Conservation (phyloP, 2,113 vertebrate species). For the Colius striatus region DNA sequence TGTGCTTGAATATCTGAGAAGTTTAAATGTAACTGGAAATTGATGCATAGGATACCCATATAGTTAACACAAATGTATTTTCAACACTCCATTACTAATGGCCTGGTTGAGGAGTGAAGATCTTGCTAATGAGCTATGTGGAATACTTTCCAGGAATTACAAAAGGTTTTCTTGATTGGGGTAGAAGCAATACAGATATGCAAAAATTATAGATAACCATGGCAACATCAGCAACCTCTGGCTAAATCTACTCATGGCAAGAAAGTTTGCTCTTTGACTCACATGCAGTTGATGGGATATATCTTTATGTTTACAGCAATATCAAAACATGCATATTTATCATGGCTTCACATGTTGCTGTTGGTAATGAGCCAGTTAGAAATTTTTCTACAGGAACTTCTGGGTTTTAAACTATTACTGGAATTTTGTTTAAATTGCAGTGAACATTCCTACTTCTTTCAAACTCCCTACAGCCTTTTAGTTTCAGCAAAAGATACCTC, state of each 20-base stretch:
- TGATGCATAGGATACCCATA: background rate
- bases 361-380: background rate
- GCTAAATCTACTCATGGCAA: background rate
- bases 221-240: background rate
- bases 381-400: background rate
- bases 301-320: background rate
- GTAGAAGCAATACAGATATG: background rate
- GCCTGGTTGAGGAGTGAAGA: background rate
- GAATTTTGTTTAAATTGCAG: background rate
- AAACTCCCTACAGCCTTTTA: background rate
- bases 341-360: background rate
- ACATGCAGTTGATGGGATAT: background rate
- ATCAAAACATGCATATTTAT: background rate
- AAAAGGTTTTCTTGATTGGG: background rate
- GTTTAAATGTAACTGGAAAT: background rate
- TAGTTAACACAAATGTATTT: background rate
- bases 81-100: background rate
- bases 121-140: background rate
- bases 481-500: background rate
- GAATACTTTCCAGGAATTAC: background rate
- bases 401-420: background rate
- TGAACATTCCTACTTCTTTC: background rate
- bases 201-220: background rate
- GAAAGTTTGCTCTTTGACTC: background rate
- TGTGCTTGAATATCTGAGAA: background rate